phyloP scores from a whole-genome alignment of 2,113 vertebrate species.

The Siphamia tubifer region DNA sequence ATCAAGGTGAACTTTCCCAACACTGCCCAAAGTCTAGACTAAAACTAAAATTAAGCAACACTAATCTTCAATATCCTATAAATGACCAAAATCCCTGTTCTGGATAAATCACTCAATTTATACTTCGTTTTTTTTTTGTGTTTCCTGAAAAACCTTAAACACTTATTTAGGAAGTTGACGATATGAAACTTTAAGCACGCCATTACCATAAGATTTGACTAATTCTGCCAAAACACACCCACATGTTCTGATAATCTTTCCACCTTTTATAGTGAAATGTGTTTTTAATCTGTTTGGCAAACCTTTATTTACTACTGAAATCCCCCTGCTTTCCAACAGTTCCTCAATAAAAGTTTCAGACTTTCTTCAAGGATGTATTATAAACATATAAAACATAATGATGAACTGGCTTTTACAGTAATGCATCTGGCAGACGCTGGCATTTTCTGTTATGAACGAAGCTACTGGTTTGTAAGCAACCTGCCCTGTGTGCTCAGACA shows the following conservation, averaged over 20 bases:
- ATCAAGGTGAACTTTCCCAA: too few species aligned
- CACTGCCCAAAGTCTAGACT: too few species aligned
- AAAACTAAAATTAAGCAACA: too few species aligned
- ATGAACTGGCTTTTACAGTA: slow-evolving; percentile 13
- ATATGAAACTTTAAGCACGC: too few species aligned
- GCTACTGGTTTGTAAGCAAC: slow-evolving; percentile 36
- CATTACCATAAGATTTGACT: neutral
- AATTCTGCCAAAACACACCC: neutral
- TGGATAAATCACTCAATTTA: too few species aligned
- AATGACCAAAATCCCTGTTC: too few species aligned
- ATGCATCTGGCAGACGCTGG: slow-evolving; percentile 11
- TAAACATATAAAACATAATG: slow-evolving; percentile 25
- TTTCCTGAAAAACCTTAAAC: too few species aligned
- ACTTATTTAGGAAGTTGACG: too few species aligned
- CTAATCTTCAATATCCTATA: too few species aligned
- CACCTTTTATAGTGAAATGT: neutral
- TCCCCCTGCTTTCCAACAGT: neutral
- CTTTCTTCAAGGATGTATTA: neutral
- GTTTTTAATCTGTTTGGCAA: slow-evolving; percentile 8
- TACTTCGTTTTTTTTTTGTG: too few species aligned
- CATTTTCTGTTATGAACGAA: slow-evolving; percentile 17
- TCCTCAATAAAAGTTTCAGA: neutral
- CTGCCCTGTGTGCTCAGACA: slow-evolving; percentile 15
- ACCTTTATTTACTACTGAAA: slow-evolving; percentile 10
- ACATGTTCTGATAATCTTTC: neutral